Conservation (phyloP, 2,113 vertebrate species). For the Aegithalos caudatus region DNA sequence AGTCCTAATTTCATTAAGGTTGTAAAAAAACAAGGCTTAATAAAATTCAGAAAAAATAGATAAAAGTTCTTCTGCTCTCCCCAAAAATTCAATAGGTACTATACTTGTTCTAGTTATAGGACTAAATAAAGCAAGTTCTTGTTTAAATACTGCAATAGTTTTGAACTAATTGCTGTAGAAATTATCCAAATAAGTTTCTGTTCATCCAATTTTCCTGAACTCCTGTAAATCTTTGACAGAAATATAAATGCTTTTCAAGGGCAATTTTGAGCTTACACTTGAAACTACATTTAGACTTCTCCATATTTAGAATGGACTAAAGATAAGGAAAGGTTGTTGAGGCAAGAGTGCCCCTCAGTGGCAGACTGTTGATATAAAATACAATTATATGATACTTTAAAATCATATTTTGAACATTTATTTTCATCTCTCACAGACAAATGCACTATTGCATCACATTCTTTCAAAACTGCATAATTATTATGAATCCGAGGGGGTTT, state of each 20-base stretch:
- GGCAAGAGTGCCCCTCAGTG: conserved; percentile 57
- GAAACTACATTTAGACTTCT: neutral
- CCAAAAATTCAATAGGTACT: neutral
- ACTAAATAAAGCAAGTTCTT: neutral
- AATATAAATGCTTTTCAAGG: neutral
- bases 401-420: neutral
- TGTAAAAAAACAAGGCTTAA: neutral
- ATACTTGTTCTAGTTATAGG: neutral
- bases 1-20: neutral
- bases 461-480: neutral
- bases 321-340: neutral
- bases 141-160: neutral
- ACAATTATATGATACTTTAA: neutral
- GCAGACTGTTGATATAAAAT: neutral
- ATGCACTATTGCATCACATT: neutral
- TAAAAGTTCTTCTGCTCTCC: neutral
- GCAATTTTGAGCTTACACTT: neutral
- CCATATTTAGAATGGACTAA: neutral
- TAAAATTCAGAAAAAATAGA: neutral
- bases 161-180: neutral
- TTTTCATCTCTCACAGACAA: neutral
- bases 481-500: neutral
- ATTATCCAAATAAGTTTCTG: neutral
- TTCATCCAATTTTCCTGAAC: neutral
- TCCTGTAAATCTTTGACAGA: neutral